Base-by-base conservation (phyloP, 2,888 invertebrate genomes). In the Pachymerium ferrugineum region DNA sequence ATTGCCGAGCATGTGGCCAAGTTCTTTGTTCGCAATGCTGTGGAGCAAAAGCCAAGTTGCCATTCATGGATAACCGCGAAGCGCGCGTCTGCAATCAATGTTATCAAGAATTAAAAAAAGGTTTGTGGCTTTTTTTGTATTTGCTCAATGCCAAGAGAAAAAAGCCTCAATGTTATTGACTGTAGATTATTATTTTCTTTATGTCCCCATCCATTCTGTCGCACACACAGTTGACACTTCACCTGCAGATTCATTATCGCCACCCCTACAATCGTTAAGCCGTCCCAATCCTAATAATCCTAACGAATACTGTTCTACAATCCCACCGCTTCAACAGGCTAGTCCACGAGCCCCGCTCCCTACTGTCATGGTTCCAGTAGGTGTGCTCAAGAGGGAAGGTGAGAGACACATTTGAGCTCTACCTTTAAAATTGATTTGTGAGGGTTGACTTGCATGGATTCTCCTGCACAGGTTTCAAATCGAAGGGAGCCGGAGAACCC, bases 1-100 rank as follows among this genome's bases (percentile, higher is more conserved):
- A 94, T 83, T 94, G 94, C 81, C 85, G 94, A 73, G 92, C 92
- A 69, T 94, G 93, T 81, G 93, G 93, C 76, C 80, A 89, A 88
- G 89, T 94, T 1, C 84, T 93, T 19, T 93, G 92, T 82, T 89
- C 89, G 30, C 86, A 88, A 75, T 93, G 93, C 81, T 92, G 92
- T 80, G 88, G 87, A 74, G 85, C 89, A 81, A 89, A 88, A 80
- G 88, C 88, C 76, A 86, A 87, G 77, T 83, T 93, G 74, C 87
- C 88, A 76, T 93, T 92, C 81, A 85, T 92, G 81, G 88, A 88
- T 62, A 87, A 87, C 79, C 86, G 88, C n/a, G 91, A 91, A 80
- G 91, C 89, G 0, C 85, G 93, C 8, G 91, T 94, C 6, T 93
- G 93, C 81, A 86, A 87, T 42, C 86, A 88, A 42, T 93, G 93